Percentiles rank a stretch among this genome's conserved stretches.
Conservation (phyloP, 2,113 vertebrate species). For the Catharus bicknelli region DNA sequence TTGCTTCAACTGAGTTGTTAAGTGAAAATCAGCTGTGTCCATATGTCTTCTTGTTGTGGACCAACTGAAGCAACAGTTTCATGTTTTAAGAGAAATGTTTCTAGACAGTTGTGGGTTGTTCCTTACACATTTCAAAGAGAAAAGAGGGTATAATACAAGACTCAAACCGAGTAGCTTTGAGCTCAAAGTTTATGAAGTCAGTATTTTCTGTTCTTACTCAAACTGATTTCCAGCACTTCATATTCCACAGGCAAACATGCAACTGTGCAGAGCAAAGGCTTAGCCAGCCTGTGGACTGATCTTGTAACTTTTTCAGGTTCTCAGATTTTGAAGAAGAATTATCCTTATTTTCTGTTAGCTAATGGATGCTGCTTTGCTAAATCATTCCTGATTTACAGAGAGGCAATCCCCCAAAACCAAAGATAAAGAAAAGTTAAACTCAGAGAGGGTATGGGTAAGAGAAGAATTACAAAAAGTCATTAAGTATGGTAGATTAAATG, state of each 20-base stretch:
- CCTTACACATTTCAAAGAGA: background rate
- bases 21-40: conserved; percentile 4
- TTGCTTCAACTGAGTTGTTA: conserved; percentile 22
- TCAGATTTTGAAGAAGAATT: background rate
- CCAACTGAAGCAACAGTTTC: background rate
- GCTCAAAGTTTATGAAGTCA: background rate
- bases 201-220: background rate
- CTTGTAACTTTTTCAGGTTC: background rate
- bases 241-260: background rate
- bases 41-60: background rate
- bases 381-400: background rate
- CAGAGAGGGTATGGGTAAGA: background rate
- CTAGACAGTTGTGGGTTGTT: background rate
- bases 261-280: background rate
- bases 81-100: background rate
- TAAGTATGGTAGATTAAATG: background rate
- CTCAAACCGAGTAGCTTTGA: background rate
- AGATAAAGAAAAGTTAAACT: background rate
- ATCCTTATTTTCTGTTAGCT: background rate
- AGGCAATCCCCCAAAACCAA: background rate
- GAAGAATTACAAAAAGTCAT: conserved; percentile 35
- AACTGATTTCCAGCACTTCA: background rate
- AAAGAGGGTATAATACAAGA: background rate
- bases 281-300: background rate
- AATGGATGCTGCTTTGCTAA: background rate